These are phyloP conservation scores for Eleutherodactylus coqui DNA, from an alignment of 2,797 vertebrate genomes.

Conservation along the genomic window DNA sequence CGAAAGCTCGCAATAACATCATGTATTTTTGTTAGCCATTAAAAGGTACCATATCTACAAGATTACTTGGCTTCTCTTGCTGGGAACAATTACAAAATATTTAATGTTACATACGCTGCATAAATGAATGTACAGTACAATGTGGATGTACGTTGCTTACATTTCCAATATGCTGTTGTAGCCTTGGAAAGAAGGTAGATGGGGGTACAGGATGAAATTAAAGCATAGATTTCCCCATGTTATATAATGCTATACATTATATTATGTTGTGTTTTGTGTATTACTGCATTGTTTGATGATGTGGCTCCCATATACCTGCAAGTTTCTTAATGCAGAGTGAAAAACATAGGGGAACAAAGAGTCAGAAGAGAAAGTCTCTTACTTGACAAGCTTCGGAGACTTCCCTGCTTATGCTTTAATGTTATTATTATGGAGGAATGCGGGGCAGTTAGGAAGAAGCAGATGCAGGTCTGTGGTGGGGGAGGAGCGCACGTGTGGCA, in stretches of 20 bases:
- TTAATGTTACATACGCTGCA: too few species aligned
- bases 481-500: background rate
- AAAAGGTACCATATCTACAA: too few species aligned
- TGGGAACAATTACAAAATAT: too few species aligned
- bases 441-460: background rate
- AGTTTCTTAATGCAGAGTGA: background rate
- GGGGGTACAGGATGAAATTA: background rate
- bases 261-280: background rate
- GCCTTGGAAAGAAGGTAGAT: background rate
- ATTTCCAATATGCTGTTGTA: background rate
- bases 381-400: background rate
- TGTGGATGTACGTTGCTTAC: background rate
- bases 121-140: too few species aligned
- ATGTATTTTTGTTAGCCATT: too few species aligned
- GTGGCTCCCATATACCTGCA: too few species aligned
- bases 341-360: background rate
- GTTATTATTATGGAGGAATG: background rate
- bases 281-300: background rate
- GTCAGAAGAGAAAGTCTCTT: background rate
- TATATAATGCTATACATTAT: too few species aligned
- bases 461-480: conserved; percentile 2
- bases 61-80: too few species aligned
- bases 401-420: background rate
- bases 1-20: too few species aligned
- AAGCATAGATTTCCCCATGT: background rate